phyloP scores from a whole-genome alignment of 1,140 invertebrate species.

The Drosophila suzukii region DNA sequence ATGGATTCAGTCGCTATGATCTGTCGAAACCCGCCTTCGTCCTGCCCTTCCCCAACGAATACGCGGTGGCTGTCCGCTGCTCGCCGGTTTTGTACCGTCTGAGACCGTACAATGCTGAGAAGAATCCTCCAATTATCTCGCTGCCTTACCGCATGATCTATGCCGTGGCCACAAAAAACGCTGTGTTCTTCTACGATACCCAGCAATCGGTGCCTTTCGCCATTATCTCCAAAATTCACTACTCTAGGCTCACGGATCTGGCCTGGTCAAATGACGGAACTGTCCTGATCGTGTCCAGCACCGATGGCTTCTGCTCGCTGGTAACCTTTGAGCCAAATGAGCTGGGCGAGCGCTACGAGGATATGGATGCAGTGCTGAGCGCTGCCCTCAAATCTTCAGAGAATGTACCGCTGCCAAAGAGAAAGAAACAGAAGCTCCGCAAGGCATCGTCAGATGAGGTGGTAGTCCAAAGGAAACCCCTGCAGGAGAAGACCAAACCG shows the following conservation, averaged over 20 bases:
- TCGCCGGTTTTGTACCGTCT: conserved; percentile 91
- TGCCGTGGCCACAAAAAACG: conserved; percentile 94
- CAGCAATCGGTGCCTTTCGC: conserved; percentile 94
- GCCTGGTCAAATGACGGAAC: conserved; percentile 95
- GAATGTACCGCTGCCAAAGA: conserved; percentile 34
- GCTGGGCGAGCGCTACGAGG: conserved; percentile 90
- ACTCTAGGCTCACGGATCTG: conserved; percentile 95
- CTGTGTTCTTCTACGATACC: conserved; percentile 95
- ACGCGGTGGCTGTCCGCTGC: conserved; percentile 92
- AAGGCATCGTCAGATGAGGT: conserved; percentile 61
- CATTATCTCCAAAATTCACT: conserved; percentile 96
- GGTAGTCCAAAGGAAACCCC: conserved; percentile 20
- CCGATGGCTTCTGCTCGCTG: conserved; percentile 97
- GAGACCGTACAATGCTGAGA: conserved; percentile 85
- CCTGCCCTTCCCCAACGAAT: conserved; percentile 91
- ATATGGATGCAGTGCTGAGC: conserved; percentile 71
- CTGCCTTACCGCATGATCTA: conserved; percentile 94
- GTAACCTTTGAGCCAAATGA: conserved; percentile 93
- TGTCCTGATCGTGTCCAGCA: conserved; percentile 94
- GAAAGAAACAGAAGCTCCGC: conserved; percentile 41
- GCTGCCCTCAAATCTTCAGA: conserved; percentile 45
- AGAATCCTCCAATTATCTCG: conserved; percentile 86
- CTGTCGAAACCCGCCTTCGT: conserved; percentile 88
- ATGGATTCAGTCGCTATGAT: conserved; percentile 90
- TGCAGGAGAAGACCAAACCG: conserved; percentile 53